Base-by-base conservation (phyloP, 2,888 invertebrate genomes). In the Agrenia bidenticulata region DNA sequence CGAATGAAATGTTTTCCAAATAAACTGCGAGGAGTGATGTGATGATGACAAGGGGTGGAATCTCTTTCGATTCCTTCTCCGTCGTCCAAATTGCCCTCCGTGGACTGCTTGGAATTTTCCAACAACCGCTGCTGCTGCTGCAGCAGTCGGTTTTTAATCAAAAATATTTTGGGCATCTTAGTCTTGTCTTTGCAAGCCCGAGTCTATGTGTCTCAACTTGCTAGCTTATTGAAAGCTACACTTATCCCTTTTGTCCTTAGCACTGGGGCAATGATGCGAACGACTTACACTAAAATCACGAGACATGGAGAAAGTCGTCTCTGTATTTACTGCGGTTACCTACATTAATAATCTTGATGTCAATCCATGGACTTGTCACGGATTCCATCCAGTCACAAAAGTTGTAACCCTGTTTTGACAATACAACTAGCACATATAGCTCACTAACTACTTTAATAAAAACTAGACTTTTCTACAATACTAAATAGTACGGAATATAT, bases 101-200 rank as follows among this genome's bases (percentile, higher is more conserved):
- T 64, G 17, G 68, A 61, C 54, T 89, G 84, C 81, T 91, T 90
- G 82, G 91, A 91, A 73, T 89, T 87, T 81, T 92, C 92, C 81
- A 89, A 83, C 80, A 93, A 82, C 78, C 89, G 85, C 79, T 89
- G 85, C 82, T 93, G 93, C 85, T 93, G 92, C 87, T 92, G 90
- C 78, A 90, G 90, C 84, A 93, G 85, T 80, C 92, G 87, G 81
- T 92, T 90, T 83, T 92, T 93, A 78, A 93, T 91, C 78, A 92
- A 83, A 83, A 92, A 93, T 82, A 93, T 93, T 85, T 93, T 93
- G 85, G 93, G 93, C 93, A 93, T 93, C 78, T 79, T 82, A 45
- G 19, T 17, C 45, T 15, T 45, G 4, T 45, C 62, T 39, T 56
- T 45, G 15, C 15, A 45, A 5, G 19, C 15, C 19, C 32, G 32